Evolutionary conservation across 2,113 vertebrate genomes (phyloP), one percentile per base, ranked within the genome.

Genomic region (Hiodon alosoides): DNA sequence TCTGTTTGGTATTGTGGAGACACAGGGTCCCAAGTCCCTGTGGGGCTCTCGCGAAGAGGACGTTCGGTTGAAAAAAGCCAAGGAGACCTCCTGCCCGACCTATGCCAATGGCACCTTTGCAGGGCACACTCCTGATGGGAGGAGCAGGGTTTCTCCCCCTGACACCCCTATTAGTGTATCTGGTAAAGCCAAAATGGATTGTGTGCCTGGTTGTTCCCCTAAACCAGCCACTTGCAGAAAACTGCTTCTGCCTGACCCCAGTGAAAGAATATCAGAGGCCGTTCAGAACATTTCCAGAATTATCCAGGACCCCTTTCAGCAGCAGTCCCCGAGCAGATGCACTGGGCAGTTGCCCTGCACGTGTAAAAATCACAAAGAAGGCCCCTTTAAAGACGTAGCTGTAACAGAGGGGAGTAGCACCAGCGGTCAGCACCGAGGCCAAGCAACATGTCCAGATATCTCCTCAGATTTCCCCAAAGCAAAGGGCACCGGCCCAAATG

Each of bases 221-320:
- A 94, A 92, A 83, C 87, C 89, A 67, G 91, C 93, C n/a, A 84
- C 90, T 58, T 94, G 91, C 88, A 93, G 94, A 85, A 94, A 91
- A 83, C 83, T 94, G 31, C 81, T 87, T 85, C 90, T 94, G 83
- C 81, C 86, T 64, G 91, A 91, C 81, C 83, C 84, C 51, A 77
- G 69, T 70, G 93, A 95, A 52, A 83, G 88, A 59, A 90, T 91
- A 4, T 85, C 88, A 9, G 88, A 91, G 79, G 90, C 90, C 3
- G 90, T 91, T 31, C 90, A 91, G 67, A 89, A 92, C 83, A 90
- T 92, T 71, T 90, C 90, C 0, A 86, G 90, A 85, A 80, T 91
- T 76, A 89, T 93, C 86, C 94, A 87, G 82, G 94, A 92, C 83
- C 83, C 91, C 64, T 90, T 94, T 85, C 94, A 86, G 77, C 93